Base-by-base conservation (phyloP, 2,113 vertebrate genomes). In the Typhlomys cinereus region DNA sequence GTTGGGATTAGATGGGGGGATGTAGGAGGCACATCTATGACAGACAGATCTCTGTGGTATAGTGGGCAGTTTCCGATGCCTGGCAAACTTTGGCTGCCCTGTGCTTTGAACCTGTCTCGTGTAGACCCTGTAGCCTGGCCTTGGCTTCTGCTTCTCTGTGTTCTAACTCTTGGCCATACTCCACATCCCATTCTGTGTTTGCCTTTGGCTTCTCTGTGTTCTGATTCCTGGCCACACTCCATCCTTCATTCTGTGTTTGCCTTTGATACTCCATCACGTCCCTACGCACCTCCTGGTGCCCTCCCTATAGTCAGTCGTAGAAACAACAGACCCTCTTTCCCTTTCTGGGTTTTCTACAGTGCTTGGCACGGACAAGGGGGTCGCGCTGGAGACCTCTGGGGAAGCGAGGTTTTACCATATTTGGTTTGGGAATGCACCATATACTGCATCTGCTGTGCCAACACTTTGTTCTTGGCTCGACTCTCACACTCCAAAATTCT, bases 371-470 rank as follows among this genome's bases (percentile, higher is more conserved):
- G 57, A 70, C 75, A 13, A 67, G 54, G 34, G 62, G 87, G 90
- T 66, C 85, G 36, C 1, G 4, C 41, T 14, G 0, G 0, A 29
- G 84, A 39, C 76, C 87, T 85, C 89, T 52, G 70, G 27, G 44
- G 46, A 59, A 52, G 46, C 1, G 13, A 74, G 57, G 21, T 41
- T 71, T 94, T 92, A 48, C 95, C 90, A 17, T 84, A 73, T 94
- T 95, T 94, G 91, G 91, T 57, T 90, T 76, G 90, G 88, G 94
- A 92, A 93, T 31, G 44, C 20, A 50, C 87, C 70, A 20, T n/a
- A 25, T 41, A 21, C 69, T 39, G 15, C 20, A 17, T 39, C 5
- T 59, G 27, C 64, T 18, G 62, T 85, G 88, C 84, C 93, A 95
- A 25, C 34, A 36, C 79, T 82, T 76, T 76, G 59, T 61, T 95